A percentile compares a stretch with the other conserved stretches of the same genome.
Conservation (phyloP, 2,113 vertebrate genomes). For the Tauraco erythrolophus region DNA sequence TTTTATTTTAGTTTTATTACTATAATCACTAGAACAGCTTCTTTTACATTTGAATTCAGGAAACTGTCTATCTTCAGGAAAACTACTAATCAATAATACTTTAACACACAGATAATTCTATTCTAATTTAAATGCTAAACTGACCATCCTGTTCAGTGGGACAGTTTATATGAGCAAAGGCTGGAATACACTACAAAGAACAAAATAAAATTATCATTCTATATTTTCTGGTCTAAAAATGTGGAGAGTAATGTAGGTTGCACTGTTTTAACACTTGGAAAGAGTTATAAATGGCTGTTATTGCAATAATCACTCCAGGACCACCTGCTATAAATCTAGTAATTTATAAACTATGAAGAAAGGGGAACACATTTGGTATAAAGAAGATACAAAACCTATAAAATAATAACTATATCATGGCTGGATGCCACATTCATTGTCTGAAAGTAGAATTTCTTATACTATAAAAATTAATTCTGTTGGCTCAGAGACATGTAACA, state of each 20-base stretch:
- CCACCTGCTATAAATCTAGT: neutral
- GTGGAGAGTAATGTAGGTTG: neutral
- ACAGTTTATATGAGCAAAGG: neutral
- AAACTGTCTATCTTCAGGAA: neutral
- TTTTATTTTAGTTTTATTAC: neutral
- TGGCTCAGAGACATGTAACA: neutral
- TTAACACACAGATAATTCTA: neutral
- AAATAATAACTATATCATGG: neutral
- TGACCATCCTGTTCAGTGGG: neutral
- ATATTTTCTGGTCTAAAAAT: neutral
- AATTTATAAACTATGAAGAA: neutral
- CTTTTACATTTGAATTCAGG: neutral
- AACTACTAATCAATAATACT: neutral
- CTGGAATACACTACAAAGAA: neutral
- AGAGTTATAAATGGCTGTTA: neutral
- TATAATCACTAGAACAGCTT: neutral
- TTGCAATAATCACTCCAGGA: neutral
- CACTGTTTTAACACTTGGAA: neutral
- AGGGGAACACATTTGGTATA: neutral
- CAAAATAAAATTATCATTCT: neutral
- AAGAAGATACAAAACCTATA: neutral
- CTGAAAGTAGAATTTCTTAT: neutral
- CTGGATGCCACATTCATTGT: neutral
- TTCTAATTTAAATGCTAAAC: neutral
- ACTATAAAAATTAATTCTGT: neutral